Conservation (phyloP, 1,140 invertebrate genomes). For the Brachionus paranguensis region DNA sequence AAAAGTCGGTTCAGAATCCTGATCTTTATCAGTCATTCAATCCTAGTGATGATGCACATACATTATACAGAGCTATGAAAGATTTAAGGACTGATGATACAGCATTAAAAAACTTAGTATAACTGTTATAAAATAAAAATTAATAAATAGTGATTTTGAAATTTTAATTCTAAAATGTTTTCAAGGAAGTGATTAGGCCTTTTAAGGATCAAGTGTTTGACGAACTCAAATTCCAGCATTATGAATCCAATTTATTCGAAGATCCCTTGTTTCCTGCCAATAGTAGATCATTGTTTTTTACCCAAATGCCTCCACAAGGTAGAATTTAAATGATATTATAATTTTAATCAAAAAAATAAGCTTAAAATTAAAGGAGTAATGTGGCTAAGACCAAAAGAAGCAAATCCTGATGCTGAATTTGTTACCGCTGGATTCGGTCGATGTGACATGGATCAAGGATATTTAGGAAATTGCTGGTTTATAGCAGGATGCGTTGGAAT, state of each 20-base stretch:
- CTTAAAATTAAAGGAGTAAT: not conserved
- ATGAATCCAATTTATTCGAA: conserved; percentile 37
- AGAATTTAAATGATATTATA: no score
- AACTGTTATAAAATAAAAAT: no score
- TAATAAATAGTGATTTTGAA: no score
- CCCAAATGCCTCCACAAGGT: conserved; percentile 34
- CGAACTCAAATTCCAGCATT: conserved; percentile 1
- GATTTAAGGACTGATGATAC: conserved; percentile 67
- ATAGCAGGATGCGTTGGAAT: conserved; percentile 65
- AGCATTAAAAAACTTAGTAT: conserved; percentile 68
- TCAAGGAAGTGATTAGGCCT: not conserved
- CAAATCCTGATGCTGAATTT: conserved; percentile 47
- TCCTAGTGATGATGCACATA: conserved; percentile 45
- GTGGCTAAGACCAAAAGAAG: conserved; percentile 41
- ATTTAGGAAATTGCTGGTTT: conserved; percentile 64
- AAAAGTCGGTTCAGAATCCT: not conserved
- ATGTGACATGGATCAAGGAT: conserved; percentile 64
- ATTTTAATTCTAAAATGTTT: no score
- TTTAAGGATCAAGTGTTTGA: conserved; percentile 39
- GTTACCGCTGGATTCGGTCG: conserved; percentile 47
- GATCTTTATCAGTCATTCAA: conserved; percentile 15
- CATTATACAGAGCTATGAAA: conserved; percentile 50
- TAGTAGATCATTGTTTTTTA: conserved; percentile 24
- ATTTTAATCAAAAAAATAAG: no score
- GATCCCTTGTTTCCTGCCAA: conserved; percentile 32